These are phyloP conservation scores for Charaxes varanes DNA, from an alignment of 1,140 invertebrate genomes.

Conservation along the genomic window DNA sequence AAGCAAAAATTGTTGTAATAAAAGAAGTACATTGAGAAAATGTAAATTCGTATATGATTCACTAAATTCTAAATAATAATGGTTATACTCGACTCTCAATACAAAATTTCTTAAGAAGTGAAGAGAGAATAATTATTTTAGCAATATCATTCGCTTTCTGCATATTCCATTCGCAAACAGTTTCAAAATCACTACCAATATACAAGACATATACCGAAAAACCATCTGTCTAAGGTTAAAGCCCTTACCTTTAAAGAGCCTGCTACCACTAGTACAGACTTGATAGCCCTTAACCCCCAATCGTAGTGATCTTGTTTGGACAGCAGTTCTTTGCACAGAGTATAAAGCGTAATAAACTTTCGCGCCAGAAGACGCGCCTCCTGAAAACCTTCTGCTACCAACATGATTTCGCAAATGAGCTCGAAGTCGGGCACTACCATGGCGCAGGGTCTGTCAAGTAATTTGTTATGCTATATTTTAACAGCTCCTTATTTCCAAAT, in stretches of 20 bases:
- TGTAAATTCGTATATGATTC: too few species aligned
- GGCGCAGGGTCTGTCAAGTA: slow-evolving; percentile 84
- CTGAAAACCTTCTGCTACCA: slow-evolving; percentile 94
- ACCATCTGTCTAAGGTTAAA: too few species aligned
- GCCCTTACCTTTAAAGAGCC: slow-evolving; percentile 85
- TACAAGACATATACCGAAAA: too few species aligned
- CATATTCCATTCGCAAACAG: too few species aligned
- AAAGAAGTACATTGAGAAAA: too few species aligned
- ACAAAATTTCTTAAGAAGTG: too few species aligned
- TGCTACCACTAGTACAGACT: slow-evolving; percentile 93
- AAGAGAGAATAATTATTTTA: too few species aligned
- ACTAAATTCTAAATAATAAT: too few species aligned
- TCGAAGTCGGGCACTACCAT: slow-evolving; percentile 97
- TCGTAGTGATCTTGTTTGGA: slow-evolving; percentile 97
- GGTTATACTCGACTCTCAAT: too few species aligned
- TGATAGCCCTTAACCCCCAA: slow-evolving; percentile 94
- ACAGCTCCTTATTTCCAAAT: neutral
- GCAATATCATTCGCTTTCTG: too few species aligned
- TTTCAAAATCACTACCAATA: too few species aligned
- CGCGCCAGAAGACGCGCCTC: slow-evolving; percentile 89
- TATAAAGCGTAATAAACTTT: slow-evolving; percentile 94
- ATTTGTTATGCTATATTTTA: neutral
- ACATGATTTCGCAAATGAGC: slow-evolving; percentile 95
- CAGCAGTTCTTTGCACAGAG: slow-evolving; percentile 88
- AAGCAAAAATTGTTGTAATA: too few species aligned